Evolutionary conservation across 2,113 vertebrate genomes (phyloP), one percentile per base, ranked within the genome.

Genomic region (Bostrychus sinensis): DNA sequence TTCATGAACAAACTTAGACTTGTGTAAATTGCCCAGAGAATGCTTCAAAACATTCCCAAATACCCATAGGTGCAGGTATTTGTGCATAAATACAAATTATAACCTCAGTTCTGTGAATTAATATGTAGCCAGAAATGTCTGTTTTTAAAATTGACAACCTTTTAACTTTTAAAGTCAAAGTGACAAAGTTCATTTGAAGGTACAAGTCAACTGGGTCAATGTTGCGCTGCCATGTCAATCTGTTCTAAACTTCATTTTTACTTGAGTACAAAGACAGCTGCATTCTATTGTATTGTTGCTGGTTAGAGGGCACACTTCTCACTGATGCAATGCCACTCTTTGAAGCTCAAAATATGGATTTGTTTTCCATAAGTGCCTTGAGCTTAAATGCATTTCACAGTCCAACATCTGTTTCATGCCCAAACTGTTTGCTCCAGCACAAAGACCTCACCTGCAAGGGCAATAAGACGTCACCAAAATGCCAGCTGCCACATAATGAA

Each of bases 401-500:
- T 38, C 16, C n/a, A 57, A 54, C 26, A 23, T 58, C 28, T 45
- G 14, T 16, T 57, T 41, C 10, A 38, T 56, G 46, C 56, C 45
- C 16, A 16, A 45, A 38, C 39, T 48, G 43, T 26, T 26, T 41
- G 48, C 57, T 63, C 37, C 22, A 1, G 43, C 12, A 62, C 75
- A 62, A 63, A 63, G 28, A 53, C 54, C 20, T 79, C 63, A 71
- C 59, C 59, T 54, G 39, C 80, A 81, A 77, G 67, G 70, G 56
- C 70, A 75, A 62, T 16, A 41, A 50, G 43, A 75, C n/a, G 17
- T 60, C 81, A 62, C 62, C 63, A 20, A 6, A 56, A 9, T 17
- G 46, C 34, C 14, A 42, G 46, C 66, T n/a, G 9, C 56, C 7
- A 59, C 25, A 48, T 81, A 81, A 88, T 76, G 51, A 82, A 86